Percentiles rank a stretch among this genome's conserved stretches.
Conservation (phyloP, 30 jellyfish, hydroid and myxozoan species). For the Haliclystus octoradiatus region DNA sequence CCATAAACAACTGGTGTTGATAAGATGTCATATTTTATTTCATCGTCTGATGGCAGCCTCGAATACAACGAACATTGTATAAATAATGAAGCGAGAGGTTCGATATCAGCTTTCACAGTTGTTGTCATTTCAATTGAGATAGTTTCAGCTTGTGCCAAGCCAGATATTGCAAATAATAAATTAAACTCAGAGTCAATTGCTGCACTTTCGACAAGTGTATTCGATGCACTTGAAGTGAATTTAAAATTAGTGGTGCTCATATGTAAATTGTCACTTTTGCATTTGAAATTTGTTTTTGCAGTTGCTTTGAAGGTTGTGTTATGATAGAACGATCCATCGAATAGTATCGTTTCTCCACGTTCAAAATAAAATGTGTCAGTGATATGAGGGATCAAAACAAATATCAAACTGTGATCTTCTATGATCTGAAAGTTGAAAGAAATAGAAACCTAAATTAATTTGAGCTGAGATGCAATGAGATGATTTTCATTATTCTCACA, state of each 20-base stretch:
- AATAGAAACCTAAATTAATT: background rate
- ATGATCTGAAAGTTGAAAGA: slow-evolving; percentile 28
- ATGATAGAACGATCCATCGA: slow-evolving; percentile 20
- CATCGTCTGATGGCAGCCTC: slow-evolving; percentile 23
- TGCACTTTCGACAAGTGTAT: slow-evolving; percentile 2
- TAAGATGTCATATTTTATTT: background rate
- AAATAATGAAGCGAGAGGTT: slow-evolving; percentile 45
- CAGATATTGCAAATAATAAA: slow-evolving; percentile 4
- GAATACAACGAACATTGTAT: slow-evolving; percentile 25
- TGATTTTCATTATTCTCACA: no score
- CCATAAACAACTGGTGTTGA: slow-evolving; percentile 57
- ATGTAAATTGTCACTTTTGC: slow-evolving; percentile 11
- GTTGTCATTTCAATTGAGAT: slow-evolving; percentile 37
- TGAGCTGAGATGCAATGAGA: no score
- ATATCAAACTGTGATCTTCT: slow-evolving; percentile 18
- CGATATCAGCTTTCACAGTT: slow-evolving; percentile 36
- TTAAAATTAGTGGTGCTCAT: slow-evolving; percentile 6
- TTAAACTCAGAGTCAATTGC: slow-evolving; percentile 7
- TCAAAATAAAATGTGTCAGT: slow-evolving; percentile 43
- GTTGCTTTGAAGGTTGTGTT: slow-evolving; percentile 24
- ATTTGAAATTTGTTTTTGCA: no score
- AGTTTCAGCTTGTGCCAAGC: slow-evolving; percentile 13
- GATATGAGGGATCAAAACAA: slow-evolving; percentile 32
- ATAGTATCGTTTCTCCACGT: slow-evolving; percentile 39
- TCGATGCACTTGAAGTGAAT: slow-evolving; percentile 2